phyloP scores from a whole-genome alignment of 2,888 invertebrate genomes.

The Watsonalla cultraria region DNA sequence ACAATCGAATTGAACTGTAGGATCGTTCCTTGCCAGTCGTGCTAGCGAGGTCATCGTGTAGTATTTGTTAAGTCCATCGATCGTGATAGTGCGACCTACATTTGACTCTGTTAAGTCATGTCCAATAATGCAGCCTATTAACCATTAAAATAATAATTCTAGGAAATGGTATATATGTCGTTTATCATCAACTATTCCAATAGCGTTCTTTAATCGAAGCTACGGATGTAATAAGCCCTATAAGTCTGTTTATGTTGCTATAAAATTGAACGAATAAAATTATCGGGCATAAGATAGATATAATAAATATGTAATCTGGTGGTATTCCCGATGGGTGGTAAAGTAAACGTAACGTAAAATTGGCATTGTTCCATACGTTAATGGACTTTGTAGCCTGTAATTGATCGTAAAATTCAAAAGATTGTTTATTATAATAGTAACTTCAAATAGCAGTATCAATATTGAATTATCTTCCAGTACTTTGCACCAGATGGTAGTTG shows the following conservation, averaged over 20 bases:
- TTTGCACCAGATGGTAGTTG: too few relatives aligned
- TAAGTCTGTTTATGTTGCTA: background rate
- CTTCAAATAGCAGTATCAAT: conserved; percentile 14
- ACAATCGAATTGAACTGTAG: conserved; percentile 24
- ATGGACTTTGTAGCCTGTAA: conserved; percentile 22
- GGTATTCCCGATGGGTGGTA: conserved; percentile 15
- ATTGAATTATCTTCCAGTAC: background rate
- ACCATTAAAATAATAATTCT: too few relatives aligned
- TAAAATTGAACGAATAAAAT: background rate
- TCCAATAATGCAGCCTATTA: background rate
- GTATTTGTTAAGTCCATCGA: conserved; percentile 31
- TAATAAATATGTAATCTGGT: background rate
- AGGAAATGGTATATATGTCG: too few relatives aligned
- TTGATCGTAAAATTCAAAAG: conserved; percentile 29
- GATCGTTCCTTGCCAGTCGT: conserved; percentile 23
- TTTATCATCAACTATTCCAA: too few relatives aligned
- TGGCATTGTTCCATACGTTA: conserved; percentile 30
- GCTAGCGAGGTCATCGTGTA: conserved; percentile 41
- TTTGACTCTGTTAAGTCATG: conserved; percentile 12
- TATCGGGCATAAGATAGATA: too few relatives aligned
- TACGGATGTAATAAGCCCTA: too few relatives aligned
- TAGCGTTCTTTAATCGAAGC: too few relatives aligned
- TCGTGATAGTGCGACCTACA: conserved; percentile 31
- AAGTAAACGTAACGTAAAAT: conserved; percentile 14
- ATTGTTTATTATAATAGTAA: conserved; percentile 18